phyloP scores from a whole-genome alignment of 2,797 vertebrate genomes.

The Labroides dimidiatus region DNA sequence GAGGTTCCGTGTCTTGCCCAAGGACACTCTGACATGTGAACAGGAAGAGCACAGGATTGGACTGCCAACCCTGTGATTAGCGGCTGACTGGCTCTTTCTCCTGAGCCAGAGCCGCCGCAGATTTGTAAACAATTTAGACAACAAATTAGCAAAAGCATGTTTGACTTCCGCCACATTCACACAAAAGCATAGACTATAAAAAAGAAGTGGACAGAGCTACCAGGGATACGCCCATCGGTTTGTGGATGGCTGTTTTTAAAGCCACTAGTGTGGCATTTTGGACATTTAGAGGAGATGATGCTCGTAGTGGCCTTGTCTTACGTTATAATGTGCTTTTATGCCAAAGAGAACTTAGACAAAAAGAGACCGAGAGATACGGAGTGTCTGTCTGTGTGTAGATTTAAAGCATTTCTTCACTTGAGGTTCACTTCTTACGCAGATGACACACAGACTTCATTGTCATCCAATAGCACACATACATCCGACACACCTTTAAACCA shows the following conservation, averaged over 20 bases:
- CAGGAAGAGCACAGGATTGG: not conserved
- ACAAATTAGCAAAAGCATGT: constrained; percentile 4
- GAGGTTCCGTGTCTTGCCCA: not conserved
- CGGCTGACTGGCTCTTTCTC: not conserved
- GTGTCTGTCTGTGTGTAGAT: no score
- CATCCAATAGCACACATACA: no score
- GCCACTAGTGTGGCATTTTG: not conserved
- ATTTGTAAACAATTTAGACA: constrained; percentile 1
- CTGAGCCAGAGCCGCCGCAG: not conserved
- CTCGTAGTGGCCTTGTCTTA: no score
- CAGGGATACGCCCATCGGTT: not conserved
- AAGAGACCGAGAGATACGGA: no score
- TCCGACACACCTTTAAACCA: no score
- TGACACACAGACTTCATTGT: no score
- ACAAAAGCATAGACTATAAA: not conserved
- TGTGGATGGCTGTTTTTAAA: not conserved
- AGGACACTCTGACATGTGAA: constrained; percentile 2
- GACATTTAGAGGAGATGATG: no score
- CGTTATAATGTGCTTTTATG: no score
- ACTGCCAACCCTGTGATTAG: not conserved
- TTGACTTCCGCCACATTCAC: not conserved
- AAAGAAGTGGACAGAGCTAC: not conserved
- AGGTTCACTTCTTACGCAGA: no score
- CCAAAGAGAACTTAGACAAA: no score
- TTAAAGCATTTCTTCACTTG: no score